These are phyloP conservation scores for Leptopilina boulardi DNA, from an alignment of 1,140 invertebrate genomes.

Conservation along the genomic window DNA sequence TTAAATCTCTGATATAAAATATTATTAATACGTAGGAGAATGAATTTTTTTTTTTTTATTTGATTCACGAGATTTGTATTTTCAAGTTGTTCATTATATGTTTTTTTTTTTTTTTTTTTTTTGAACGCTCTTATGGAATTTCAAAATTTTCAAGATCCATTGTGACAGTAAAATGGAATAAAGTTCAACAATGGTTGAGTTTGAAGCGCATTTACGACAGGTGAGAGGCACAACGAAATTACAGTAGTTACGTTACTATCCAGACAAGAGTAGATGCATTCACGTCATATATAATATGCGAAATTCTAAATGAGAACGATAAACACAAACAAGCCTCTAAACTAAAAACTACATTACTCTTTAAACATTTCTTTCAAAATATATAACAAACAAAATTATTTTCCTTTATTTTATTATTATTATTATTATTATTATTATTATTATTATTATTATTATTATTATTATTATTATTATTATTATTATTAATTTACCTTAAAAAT, in stretches of 20 bases:
- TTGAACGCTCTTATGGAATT: background rate
- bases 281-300: background rate
- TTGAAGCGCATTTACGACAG: background rate
- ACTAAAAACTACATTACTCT: background rate
- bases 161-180: constrained; percentile 9
- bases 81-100: background rate
- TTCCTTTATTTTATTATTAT: too few species aligned
- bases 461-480: too few species aligned
- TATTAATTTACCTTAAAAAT: too few species aligned
- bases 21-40: background rate
- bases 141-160: background rate
- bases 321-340: background rate
- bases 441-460: too few species aligned
- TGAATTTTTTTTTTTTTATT: background rate
- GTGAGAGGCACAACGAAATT: constrained; percentile 4
- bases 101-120: too few species aligned
- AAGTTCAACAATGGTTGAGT: background rate
- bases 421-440: too few species aligned
- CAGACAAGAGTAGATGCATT: background rate
- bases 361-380: too few species aligned
- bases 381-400: too few species aligned
- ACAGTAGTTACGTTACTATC: background rate
- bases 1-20: background rate
- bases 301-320: constrained; percentile 4
- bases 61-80: background rate